phyloP scores from a whole-genome alignment of 2,797 vertebrate species.

The Danio jaintianensis region DNA sequence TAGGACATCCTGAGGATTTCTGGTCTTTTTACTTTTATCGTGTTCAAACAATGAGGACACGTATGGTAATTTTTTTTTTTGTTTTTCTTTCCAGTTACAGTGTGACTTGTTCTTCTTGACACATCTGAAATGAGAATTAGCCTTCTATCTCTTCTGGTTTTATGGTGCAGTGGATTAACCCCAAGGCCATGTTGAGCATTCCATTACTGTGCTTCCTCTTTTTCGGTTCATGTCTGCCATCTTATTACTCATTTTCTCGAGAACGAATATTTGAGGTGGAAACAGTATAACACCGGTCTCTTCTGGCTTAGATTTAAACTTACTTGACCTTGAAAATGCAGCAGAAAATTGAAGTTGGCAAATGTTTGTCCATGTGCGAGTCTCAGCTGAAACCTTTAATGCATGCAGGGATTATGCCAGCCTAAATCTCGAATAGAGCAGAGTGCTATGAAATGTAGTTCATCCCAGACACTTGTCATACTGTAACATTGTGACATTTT shows the following conservation, averaged over 20 bases:
- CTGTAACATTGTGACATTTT: too few relatives aligned
- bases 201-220: not conserved
- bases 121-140: not conserved
- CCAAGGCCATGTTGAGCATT: not conserved
- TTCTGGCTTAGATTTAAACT: constrained; percentile 9
- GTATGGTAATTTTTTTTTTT: not conserved
- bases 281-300: not conserved
- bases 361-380: not conserved
- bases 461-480: not conserved
- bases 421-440: not conserved
- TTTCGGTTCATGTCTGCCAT: not conserved
- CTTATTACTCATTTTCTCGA: not conserved
- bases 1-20: not conserved
- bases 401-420: not conserved
- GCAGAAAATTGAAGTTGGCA: constrained; percentile 17
- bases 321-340: constrained; percentile 4
- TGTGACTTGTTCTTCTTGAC: not conserved
- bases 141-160: not conserved
- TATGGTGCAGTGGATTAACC: not conserved
- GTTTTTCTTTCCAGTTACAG: not conserved
- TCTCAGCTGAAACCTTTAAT: constrained; percentile 5
- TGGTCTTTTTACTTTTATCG: too few relatives aligned
- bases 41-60: not conserved
- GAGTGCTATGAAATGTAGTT: not conserved
- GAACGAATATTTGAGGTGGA: not conserved